Conservation (phyloP, 2,888 invertebrate species). For the Quadroppia sp. region DNA sequence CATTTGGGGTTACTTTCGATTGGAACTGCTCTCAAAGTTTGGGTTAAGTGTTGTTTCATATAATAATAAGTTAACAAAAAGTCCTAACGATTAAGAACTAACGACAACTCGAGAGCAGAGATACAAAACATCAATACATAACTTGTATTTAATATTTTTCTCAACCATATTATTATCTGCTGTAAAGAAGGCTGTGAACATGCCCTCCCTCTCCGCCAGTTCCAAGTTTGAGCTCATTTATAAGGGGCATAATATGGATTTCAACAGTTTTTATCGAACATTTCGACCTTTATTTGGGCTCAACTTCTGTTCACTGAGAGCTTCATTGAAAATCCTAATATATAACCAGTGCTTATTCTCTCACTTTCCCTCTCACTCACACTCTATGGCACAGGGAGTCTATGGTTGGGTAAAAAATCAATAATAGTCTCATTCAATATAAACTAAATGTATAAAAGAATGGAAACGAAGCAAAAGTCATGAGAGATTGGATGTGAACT, state of each 20-base stretch:
- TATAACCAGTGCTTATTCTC: conserved; percentile 27
- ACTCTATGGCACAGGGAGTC: neutral
- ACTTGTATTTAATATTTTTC: conserved; percentile 25
- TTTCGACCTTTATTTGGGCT: neutral
- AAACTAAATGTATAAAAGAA: conserved; percentile 19
- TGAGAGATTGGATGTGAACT: conserved; percentile 31
- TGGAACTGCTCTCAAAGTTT: conserved; percentile 4
- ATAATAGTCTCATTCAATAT: conserved; percentile 38
- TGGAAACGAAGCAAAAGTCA: conserved; percentile 30
- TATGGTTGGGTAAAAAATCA: conserved; percentile 35
- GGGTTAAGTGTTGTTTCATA: conserved; percentile 30
- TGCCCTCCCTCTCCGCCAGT: neutral
- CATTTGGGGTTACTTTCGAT: conserved; percentile 28
- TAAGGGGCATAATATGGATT: conserved; percentile 32
- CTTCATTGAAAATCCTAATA: conserved; percentile 22
- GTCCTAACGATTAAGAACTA: conserved; percentile 17
- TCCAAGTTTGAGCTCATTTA: neutral
- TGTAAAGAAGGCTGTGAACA: conserved; percentile 15
- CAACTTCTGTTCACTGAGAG: conserved; percentile 30
- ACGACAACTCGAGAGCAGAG: neutral
- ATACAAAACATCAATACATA: neutral
- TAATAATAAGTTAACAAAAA: conserved; percentile 32
- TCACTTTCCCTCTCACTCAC: neutral
- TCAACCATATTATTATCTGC: neutral
- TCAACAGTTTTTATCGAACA: neutral